Evolutionary conservation across 2,888 invertebrate species (phyloP), one percentile per base, ranked within the genome.

Genomic region (Ypsolopha scabrella): DNA sequence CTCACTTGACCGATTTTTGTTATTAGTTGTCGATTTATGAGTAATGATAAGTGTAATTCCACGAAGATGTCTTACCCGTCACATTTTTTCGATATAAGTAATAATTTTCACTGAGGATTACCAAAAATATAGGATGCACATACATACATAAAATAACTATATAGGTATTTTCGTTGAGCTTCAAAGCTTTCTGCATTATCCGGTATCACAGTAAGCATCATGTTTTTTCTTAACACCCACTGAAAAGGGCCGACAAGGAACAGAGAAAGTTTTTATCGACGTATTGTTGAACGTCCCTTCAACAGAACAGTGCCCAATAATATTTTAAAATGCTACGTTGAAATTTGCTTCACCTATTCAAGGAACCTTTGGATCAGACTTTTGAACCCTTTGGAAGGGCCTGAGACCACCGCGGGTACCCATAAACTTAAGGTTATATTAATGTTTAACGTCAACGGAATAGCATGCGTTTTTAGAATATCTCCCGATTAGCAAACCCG

Each of bases 271-370:
- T 78, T 83, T 83, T 83, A 83, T 82, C 71, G 80, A 58, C 55
- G 72, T 72, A 83, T 83, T 81, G 80, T 81, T 80, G 58, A 58
- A 59, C 59, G 60, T 58, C 61, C 61, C 35, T 52, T 24, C 36
- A 37, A 24, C 57, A 24, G 54, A 73, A 73, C 70, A 68, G 68
- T 64, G 57, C 60, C 56, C 64, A 70, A 75, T 76, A 74, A 77
- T 63, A 55, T 55, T 59, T 60, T 65, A 65, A 65, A 62, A 62
- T 62, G 66, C 64, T 64, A 60, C 69, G 68, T 72, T 63, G 60
- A 62, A 69, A 79, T 78, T 77, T 68, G 76, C 68, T 70, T 73
- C 78, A 78, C 75, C 75, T 73, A 75, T 75, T 75, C 65, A 24
- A 38, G 51, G 35, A 41, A 7, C 10, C 24, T 39, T 48, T 13